Evolutionary conservation across 1,140 invertebrate species (phyloP), one percentile per base, ranked within the genome.

Genomic region (Theocolax elegans): DNA sequence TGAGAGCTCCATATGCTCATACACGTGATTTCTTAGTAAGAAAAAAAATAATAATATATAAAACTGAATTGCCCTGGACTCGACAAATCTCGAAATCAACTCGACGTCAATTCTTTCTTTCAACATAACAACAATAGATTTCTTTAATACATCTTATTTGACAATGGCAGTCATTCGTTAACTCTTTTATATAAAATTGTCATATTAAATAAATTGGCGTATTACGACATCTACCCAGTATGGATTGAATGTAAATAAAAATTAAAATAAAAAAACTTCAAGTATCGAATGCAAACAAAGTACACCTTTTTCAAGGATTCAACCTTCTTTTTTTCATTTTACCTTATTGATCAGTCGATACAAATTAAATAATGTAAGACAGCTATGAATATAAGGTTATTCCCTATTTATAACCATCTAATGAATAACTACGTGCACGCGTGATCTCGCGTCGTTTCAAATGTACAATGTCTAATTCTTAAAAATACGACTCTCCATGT

Each of bases 341-440:
- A 15, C 23, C 23, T 69, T 56, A 54, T 62, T 27, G 10, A 56
- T 70, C 67, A 64, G 59, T 64, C 60, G 56, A 64, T 64, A 49
- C 68, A 40, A 66, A 42, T 71, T 51, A 66, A 71, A 65, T 65
- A 65, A 60, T 66, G 42, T 59, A 60, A 71, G 23, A 58, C 59
- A 44, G 23, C 35, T 60, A 51, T 65, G 21, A 71, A 66, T 64
- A 59, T 71, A 19, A 71, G 51, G 48, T 42, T 71, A 51, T 66
- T 7, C 17, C 42, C 48, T 67, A 67, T 38, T 46, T 67, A 58
- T 71, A 65, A 65, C 23, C 31, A 66, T 60, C 23, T 59, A 53
- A 49, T 21, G 44, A 44, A 70, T 58, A 58, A 48, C 49, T 71
- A 65, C 29, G 15, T 48, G 60, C 44, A 64, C 17, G 60, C 40